Percentiles rank a stretch among this genome's conserved stretches.
Evolutionary conservation across 2,888 invertebrate genomes (phyloP).

Genomic region (Deilephila porcellus): DNA sequence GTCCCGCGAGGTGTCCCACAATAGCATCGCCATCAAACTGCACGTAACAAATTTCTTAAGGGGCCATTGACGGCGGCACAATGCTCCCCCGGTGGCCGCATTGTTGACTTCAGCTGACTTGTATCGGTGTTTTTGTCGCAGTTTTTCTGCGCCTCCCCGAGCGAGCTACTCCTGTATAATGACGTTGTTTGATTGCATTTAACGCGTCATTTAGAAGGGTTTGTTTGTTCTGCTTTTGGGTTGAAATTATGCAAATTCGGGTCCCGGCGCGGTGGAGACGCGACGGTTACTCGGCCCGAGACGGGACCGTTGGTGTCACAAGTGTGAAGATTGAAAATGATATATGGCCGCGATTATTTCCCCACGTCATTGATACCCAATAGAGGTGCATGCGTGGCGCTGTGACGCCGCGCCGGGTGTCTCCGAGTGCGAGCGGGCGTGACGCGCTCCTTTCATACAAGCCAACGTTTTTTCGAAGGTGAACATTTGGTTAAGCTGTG

Average conservation of each 20-base stretch:
- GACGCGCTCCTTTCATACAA: constrained; percentile 30
- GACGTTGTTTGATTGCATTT: constrained; percentile 75
- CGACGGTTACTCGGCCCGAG: constrained; percentile 2
- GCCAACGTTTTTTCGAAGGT: neutral
- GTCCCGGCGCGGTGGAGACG: constrained; percentile 35
- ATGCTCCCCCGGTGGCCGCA: constrained; percentile 71
- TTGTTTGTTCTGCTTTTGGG: constrained; percentile 67
- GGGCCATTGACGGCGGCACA: constrained; percentile 64
- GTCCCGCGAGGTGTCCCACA: constrained; percentile 43
- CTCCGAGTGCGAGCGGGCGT: constrained; percentile 35
- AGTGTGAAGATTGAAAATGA: neutral
- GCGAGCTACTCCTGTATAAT: constrained; percentile 70
- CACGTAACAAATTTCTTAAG: constrained; percentile 79
- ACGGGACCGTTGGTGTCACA: neutral
- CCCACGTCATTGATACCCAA: constrained; percentile 58
- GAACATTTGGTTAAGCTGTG: neutral
- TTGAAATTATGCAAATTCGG: constrained; percentile 71
- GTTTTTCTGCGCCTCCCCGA: constrained; percentile 60
- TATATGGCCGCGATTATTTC: neutral
- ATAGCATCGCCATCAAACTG: constrained; percentile 67
- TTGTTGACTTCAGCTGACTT: constrained; percentile 72
- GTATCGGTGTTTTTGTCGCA: constrained; percentile 62
- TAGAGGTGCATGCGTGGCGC: constrained; percentile 42
- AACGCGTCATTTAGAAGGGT: constrained; percentile 77
- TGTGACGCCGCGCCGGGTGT: neutral